Evolutionary conservation across 2,113 vertebrate species (phyloP).

Genomic region (Myanophis thanlyinensis): DNA sequence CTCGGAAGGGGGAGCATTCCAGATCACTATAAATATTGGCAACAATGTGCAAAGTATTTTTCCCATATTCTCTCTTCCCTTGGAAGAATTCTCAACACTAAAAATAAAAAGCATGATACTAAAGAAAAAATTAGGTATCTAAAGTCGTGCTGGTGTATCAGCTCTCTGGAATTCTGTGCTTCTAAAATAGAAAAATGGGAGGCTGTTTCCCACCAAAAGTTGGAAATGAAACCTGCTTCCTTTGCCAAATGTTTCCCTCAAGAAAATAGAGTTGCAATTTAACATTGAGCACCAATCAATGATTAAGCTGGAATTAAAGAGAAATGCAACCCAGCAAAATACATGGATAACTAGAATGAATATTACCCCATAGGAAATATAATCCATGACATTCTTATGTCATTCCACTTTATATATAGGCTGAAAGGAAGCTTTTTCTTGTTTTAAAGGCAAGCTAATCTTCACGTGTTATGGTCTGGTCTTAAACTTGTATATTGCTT

Average conservation of each 20-base stretch:
- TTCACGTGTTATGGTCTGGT: not conserved
- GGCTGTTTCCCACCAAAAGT: not conserved
- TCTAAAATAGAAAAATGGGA: not conserved
- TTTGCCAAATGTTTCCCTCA: not conserved
- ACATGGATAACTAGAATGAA: not conserved
- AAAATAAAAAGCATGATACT: not conserved
- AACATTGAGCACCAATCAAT: not conserved
- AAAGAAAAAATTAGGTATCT: not conserved
- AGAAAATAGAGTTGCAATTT: not conserved
- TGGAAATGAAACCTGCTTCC: not conserved
- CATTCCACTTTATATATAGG: not conserved
- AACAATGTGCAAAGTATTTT: not conserved
- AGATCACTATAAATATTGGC: not conserved
- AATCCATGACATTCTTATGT: not conserved
- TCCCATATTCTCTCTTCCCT: not conserved
- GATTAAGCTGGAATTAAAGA: not conserved
- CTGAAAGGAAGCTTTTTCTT: rapidly evolving
- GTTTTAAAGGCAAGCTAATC: not conserved
- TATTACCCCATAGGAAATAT: not conserved
- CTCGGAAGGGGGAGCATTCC: not conserved
- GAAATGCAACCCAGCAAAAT: not conserved
- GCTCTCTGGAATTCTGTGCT: not conserved
- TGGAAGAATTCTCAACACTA: not conserved
- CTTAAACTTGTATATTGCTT: not conserved
- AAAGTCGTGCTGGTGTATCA: not conserved